Base-by-base conservation (phyloP, 2,113 vertebrate species). In the Salminus brasiliensis region DNA sequence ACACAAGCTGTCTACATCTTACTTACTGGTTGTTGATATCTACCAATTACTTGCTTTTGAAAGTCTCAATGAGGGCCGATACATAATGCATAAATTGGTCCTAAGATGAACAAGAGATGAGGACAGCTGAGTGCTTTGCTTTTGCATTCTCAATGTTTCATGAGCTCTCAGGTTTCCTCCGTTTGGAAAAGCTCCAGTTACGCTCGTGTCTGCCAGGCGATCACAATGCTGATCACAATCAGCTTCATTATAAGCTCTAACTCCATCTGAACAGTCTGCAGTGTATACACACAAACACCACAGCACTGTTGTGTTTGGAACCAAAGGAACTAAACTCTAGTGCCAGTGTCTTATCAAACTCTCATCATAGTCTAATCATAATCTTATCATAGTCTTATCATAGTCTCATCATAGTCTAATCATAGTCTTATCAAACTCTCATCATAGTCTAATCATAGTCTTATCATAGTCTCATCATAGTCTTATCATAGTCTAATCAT, bases 121-220 rank as follows among this genome's bases (percentile, higher is more conserved):
- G 57, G 60, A 62, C 41, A 74, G 32, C 47, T 23, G 72, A 47
- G 25, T 30, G 57, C 55, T 10, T 45, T n/a, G 72, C 72, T 74
- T 74, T 57, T 63, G 72, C 72, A 62, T 74, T 43, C 72, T 62
- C 57, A 63, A n/a, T 60, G 23, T 60, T 74, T 59, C 55, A 60
- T 74, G 55, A 74, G 55, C 52, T 55, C 52, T 55, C 25, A 55
- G 23, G 52, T 55, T 55, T 55, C 52, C 52, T 23, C n/a, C 23
- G 53, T 59, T 73, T 59, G 36, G 23, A 62, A 25, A 74, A 60
- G 55, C 39, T 74, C 72, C 27, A 11, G 18, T 62, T 74, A 45
- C 36, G 45, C 25, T 60, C 7, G 8, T 41, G 52, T 27, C 34
- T 72, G 32, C 34, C 71, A 55, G 10, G 34, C 34, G 39, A 36